Evolutionary conservation across 2,113 vertebrate genomes (phyloP).

Genomic region (Xiphophorus maculatus): DNA sequence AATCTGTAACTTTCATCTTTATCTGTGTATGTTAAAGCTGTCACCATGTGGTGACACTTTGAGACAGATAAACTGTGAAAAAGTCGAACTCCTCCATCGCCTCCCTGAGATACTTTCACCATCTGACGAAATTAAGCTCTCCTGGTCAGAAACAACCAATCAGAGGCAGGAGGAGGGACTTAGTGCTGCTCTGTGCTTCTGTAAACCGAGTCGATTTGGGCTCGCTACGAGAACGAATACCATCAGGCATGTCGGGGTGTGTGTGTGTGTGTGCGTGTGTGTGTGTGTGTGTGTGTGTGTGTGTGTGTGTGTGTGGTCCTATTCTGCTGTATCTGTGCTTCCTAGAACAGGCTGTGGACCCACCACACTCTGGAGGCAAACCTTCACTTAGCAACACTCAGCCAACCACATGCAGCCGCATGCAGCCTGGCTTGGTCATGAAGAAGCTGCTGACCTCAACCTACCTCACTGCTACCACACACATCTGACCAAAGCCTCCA

Average conservation of each 20-base stretch:
- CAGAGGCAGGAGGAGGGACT: no score
- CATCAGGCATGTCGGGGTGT: conserved; percentile 6
- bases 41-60: no score
- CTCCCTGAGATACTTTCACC: no score
- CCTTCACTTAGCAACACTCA: conserved; percentile 16
- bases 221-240: no score
- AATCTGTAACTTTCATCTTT: no score
- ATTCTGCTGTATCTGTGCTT: conserved; percentile 6
- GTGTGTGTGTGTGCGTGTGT: conserved; percentile 26
- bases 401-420: conserved; percentile 47
- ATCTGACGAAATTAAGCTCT: no score
- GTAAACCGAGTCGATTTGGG: no score
- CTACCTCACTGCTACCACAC: conserved; percentile 34
- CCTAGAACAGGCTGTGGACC: conserved; percentile 12
- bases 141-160: no score
- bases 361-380: conserved; percentile 24
- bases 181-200: no score
- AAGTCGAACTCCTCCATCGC: no score
- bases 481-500: conserved; percentile 21
- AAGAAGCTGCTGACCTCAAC: conserved; percentile 19
- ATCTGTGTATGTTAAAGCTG: no score
- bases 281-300: conserved; percentile 43
- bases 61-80: no score
- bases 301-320: conserved; percentile 55
- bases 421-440: conserved; percentile 16